phyloP scores from a whole-genome alignment of 2,888 invertebrate genomes.

The Synanthedon formicaeformis region DNA sequence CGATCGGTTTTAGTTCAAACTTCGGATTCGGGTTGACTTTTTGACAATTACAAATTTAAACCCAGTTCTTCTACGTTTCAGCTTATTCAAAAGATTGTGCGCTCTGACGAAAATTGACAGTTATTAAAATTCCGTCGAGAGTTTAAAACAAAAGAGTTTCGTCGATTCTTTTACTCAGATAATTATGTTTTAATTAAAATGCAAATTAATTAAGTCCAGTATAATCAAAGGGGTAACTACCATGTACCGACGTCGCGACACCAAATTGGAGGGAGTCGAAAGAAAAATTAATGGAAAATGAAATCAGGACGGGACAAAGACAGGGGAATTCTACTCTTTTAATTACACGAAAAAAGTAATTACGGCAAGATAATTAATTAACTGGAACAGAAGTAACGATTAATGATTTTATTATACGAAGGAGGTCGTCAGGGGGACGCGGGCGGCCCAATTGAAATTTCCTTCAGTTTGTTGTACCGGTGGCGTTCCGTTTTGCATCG shows the following conservation, averaged over 20 bases:
- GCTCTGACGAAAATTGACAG: background rate
- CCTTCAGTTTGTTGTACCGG: conserved; percentile 35
- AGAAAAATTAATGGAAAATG: conserved; percentile 71
- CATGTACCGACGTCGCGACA: conserved; percentile 60
- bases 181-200: conserved; percentile 66
- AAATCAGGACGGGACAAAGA: conserved; percentile 69
- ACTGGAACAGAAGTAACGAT: conserved; percentile 71
- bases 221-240: conserved; percentile 66
- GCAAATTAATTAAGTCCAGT: conserved; percentile 65
- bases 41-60: background rate
- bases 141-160: conserved; percentile 1
- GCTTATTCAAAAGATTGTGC: background rate
- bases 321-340: conserved; percentile 70
- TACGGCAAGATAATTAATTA: conserved; percentile 71
- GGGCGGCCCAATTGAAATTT: conserved; percentile 59
- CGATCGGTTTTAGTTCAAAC: background rate
- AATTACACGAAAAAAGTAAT: conserved; percentile 72
- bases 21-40: background rate
- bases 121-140: background rate
- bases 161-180: conserved; percentile 35
- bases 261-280: conserved; percentile 74
- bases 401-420: conserved; percentile 71
- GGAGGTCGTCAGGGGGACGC: conserved; percentile 51
- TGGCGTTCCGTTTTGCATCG: conserved; percentile 45
- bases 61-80: background rate